Evolutionary conservation across 37 sponge, comb jelly and placozoan genomes (phyloP), one percentile per base, ranked within the genome.

Genomic region (Beroe forskalii): DNA sequence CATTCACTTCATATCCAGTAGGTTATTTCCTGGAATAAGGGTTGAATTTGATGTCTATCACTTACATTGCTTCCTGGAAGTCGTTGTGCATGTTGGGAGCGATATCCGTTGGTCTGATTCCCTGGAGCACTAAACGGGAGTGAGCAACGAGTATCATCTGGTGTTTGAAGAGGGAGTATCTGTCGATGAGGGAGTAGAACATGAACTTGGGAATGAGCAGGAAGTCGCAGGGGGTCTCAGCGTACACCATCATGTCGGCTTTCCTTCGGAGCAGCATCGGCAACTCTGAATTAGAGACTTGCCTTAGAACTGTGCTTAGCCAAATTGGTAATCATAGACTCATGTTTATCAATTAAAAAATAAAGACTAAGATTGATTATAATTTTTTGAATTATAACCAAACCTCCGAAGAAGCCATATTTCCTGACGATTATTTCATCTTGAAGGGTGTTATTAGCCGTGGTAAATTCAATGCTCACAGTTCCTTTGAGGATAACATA

Each of bases 241-340:
- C 86, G 31, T 44, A 80, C 25, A 80, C 86, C 27, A 80, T 42
- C 86, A 80, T 80, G 27, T 80, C 86, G 30, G 86, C 86, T 30
- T 80, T 80, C 48, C 35, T 80, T 25, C 35, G 28, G n/a, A 44
- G 27, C 55, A 80, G 86, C 44, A 80, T 41, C 6, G 86, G 86
- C n/a, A 37, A 33, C 35, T 80, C 86, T 69, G 72, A 17, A n/a
- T 63, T 55, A 19, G 9, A 55, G 17, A n/a, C n/a, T n/a, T n/a
- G n/a, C n/a, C n/a, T n/a, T n/a, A n/a, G n/a, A n/a, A n/a, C n/a
- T n/a, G n/a, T n/a, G n/a, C n/a, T n/a, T n/a, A n/a, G n/a, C n/a
- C n/a, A n/a, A n/a, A n/a, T n/a, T n/a, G n/a, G n/a, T n/a, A n/a
- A n/a, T n/a, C n/a, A n/a, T n/a, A n/a, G n/a, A n/a, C n/a, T n/a